Evolutionary conservation across 2,113 vertebrate genomes (phyloP), one percentile per base, ranked within the genome.

Genomic region (Nibea albiflora): DNA sequence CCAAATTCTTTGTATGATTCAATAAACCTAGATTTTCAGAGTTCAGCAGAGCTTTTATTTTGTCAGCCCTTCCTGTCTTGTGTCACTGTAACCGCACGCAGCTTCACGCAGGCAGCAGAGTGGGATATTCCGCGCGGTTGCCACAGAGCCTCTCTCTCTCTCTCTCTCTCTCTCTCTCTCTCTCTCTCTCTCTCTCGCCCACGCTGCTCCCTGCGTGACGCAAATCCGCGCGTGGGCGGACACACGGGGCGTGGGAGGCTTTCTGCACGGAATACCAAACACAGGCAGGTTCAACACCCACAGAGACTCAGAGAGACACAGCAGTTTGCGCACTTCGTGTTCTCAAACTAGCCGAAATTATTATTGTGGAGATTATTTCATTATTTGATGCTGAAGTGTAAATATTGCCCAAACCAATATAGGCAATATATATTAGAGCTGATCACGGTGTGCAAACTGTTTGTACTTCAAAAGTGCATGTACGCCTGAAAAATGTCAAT

Each of bases 101-200:
- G 31, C 81, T 90, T 90, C 39, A 91, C 66, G 64, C 79, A 11
- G 19, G 57, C 78, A 76, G 63, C 68, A 58, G 57, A 74, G 94
- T 91, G 96, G 95, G 96, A 96, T 96, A 96, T 96, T 96, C 96
- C 91, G 87, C 95, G 95, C 94, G 93, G 95, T 93, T 93, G 92
- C 95, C 91, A 93, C 94, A 89, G 79, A 74, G 90, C 88, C 83
- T 83, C 73, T 77, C 81, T 80, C 84, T 71, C 83, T 66, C 68
- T 77, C 75, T 66, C 65, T 64, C 84, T 81, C 84, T 42, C 86
- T 79, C 84, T 73, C 82, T 65, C 68, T 77, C 73, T 54, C 92
- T 91, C 87, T 93, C 95, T 35, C 31, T 35, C 31, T 84, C 73
- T 54, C 92, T 91, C 87, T 93, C 95, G 95, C 96, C 96, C 96